Conservation (phyloP, 2,113 vertebrate genomes). For the Stomatorhinus ivindoensis region DNA sequence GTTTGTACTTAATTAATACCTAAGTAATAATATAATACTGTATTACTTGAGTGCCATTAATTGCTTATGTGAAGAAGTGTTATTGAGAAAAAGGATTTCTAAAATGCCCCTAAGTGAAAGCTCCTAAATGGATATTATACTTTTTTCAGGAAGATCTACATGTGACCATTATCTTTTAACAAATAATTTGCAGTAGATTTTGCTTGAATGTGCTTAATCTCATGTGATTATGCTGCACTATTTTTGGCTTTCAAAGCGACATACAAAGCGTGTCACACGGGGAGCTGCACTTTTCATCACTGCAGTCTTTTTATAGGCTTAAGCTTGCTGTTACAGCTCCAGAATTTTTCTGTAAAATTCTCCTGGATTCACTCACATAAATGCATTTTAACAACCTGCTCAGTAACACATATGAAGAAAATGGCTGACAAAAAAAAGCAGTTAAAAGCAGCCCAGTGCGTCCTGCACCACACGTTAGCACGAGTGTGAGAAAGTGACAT, state of each 20-base stretch:
- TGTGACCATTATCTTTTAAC: neutral
- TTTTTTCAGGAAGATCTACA: neutral
- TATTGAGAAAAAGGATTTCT: neutral
- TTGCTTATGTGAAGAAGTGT: neutral
- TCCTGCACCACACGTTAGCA: neutral
- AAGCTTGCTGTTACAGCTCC: neutral
- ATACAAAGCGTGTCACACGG: neutral
- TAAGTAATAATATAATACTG: neutral
- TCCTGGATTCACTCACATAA: neutral
- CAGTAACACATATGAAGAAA: neutral
- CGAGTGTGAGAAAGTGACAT: neutral
- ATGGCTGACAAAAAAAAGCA: too few species aligned
- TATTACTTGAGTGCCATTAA: neutral
- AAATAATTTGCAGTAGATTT: neutral
- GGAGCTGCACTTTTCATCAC: neutral
- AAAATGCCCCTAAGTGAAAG: neutral
- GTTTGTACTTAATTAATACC: neutral
- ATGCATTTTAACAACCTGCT: neutral
- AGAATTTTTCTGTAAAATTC: neutral
- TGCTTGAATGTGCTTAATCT: neutral
- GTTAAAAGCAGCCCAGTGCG: neutral
- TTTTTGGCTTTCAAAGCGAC: neutral
- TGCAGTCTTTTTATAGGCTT: neutral
- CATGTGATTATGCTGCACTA: neutral
- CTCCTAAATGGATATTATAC: neutral